These are phyloP conservation scores for Caradrina kadenii DNA, from an alignment of 2,888 invertebrate genomes.

Conservation along the genomic window DNA sequence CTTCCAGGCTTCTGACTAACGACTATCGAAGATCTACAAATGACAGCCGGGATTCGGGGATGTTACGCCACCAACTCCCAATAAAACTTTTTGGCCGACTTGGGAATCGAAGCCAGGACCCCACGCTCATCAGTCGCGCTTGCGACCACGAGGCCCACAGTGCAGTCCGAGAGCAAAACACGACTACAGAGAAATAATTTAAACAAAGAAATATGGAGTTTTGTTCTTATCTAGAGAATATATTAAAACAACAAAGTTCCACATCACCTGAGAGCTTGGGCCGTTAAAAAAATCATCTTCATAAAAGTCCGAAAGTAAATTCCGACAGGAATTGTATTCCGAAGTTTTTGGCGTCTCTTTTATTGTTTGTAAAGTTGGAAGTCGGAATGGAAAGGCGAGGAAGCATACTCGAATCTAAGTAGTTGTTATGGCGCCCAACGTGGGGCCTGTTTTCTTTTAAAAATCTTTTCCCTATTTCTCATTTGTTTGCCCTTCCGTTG, in stretches of 20 bases:
- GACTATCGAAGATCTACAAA: too few relatives aligned
- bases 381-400: conserved; percentile 58
- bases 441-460: conserved; percentile 48
- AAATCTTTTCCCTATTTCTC: conserved; percentile 36
- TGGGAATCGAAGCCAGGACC: too few relatives aligned
- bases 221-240: conserved; percentile 41
- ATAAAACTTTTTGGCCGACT: too few relatives aligned
- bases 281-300: conserved; percentile 69
- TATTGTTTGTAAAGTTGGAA: conserved; percentile 61
- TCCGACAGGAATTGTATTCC: conserved; percentile 65
- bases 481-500: conserved; percentile 37
- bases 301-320: conserved; percentile 74
- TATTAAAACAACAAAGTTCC: conserved; percentile 57
- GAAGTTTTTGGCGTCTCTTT: conserved; percentile 63
- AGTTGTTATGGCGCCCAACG: conserved; percentile 65
- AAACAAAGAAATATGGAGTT: conserved; percentile 33
- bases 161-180: conserved; percentile 6
- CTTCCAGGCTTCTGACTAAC: too few relatives aligned
- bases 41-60: too few relatives aligned
- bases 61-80: too few relatives aligned
- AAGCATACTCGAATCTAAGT: conserved; percentile 65
- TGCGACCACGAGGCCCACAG: too few relatives aligned
- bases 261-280: conserved; percentile 55
- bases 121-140: too few relatives aligned
- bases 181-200: conserved; percentile 11